Evolutionary conservation across 2,797 vertebrate genomes (phyloP).

Genomic region (Hippocampus kuda): DNA sequence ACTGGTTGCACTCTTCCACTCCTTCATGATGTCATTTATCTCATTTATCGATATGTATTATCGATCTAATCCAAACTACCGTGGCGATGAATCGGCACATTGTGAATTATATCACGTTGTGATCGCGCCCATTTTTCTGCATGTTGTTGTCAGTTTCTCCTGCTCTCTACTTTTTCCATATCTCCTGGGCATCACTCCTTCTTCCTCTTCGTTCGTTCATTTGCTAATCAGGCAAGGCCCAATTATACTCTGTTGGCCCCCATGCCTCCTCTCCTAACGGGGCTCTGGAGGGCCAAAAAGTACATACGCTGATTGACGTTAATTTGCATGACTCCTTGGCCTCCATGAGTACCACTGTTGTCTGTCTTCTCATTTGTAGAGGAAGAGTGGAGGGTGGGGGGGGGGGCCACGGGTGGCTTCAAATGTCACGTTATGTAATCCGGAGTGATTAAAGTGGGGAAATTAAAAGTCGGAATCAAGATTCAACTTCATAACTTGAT

Average conservation of each 20-base stretch:
- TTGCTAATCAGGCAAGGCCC: constrained; percentile 60
- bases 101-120: constrained; percentile 13
- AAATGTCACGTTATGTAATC: constrained; percentile 49
- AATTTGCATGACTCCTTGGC: constrained; percentile 76
- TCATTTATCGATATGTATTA: too few species aligned
- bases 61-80: too few species aligned
- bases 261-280: constrained; percentile 45
- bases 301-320: constrained; percentile 69
- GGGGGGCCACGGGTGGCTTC: neutral
- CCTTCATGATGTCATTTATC: too few species aligned
- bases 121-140: constrained; percentile 19
- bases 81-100: too few species aligned
- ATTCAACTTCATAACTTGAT: neutral
- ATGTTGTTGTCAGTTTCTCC: constrained; percentile 34
- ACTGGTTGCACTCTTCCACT: too few species aligned
- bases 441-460: constrained; percentile 23
- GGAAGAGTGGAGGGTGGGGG: constrained; percentile 19
- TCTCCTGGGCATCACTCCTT: constrained; percentile 37
- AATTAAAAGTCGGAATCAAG: neutral
- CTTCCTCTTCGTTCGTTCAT: constrained; percentile 7
- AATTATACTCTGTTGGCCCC: constrained; percentile 63
- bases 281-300: constrained; percentile 62
- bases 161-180: constrained; percentile 27
- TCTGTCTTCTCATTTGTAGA: constrained; percentile 48
- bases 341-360: constrained; percentile 63